Conservation (phyloP, 2,113 vertebrate genomes). For the Pollachius pollachius region DNA sequence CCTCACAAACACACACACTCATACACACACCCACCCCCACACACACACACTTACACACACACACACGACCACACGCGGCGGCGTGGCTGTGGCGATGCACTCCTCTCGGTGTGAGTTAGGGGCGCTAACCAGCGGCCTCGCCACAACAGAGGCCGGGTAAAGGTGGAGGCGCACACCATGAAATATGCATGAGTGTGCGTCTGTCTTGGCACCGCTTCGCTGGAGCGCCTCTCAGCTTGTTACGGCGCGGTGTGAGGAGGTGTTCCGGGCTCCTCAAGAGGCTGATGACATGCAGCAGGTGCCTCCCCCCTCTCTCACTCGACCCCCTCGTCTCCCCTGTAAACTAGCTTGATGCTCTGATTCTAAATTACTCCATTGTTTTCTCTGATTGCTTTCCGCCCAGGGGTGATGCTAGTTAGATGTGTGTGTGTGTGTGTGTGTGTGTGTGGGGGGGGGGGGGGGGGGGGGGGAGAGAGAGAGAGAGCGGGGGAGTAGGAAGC, state of each 20-base stretch:
- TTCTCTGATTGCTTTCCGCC: constrained; percentile 10
- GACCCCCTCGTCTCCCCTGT: constrained; percentile 1
- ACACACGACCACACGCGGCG: background rate
- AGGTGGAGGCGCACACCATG: constrained; percentile 46
- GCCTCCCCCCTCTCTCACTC: background rate
- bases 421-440: background rate
- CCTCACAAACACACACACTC: constrained; percentile 31
- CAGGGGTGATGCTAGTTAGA: constrained; percentile 2
- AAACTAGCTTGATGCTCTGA: constrained; percentile 15
- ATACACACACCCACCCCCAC: background rate
- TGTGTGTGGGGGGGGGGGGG: background rate
- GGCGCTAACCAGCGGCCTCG: constrained; percentile 35
- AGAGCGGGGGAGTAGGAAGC: background rate
- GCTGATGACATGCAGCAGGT: constrained; percentile 23
- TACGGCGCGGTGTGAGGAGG: constrained; percentile 25
- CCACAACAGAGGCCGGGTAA: constrained; percentile 33
- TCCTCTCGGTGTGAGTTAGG: constrained; percentile 31
- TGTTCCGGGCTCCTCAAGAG: constrained; percentile 29
- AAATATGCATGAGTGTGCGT: constrained; percentile 61
- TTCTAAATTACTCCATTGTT: constrained; percentile 26
- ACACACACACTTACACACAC: background rate
- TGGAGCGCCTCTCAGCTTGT: constrained; percentile 46
- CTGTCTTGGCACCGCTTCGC: constrained; percentile 34
- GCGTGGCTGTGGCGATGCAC: too few species aligned
- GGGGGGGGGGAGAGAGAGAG: background rate